A percentile compares a stretch with the other conserved stretches of the same genome.
phyloP scores from a whole-genome alignment of 2,113 vertebrate species.

The Perccottus glenii region DNA sequence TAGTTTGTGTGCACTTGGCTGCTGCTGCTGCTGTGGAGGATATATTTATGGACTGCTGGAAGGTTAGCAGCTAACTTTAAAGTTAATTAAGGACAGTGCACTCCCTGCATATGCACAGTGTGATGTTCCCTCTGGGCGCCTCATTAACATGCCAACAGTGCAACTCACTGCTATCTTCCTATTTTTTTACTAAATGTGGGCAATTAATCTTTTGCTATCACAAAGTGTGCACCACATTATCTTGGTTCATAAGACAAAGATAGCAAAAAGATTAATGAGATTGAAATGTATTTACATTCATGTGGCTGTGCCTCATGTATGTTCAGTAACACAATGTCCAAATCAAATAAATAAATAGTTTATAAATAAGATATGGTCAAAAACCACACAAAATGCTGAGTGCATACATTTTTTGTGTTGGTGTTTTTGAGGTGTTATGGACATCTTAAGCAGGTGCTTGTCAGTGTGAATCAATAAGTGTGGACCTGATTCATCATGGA shows the following conservation, averaged over 20 bases:
- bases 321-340: too few species aligned
- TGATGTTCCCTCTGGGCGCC: conserved; percentile 31
- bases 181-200: conserved; percentile 8
- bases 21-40: conserved; percentile 18
- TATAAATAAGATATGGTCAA: too few species aligned
- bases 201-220: conserved; percentile 15
- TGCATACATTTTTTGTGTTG: too few species aligned
- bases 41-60: conserved; percentile 14
- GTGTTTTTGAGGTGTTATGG: too few species aligned
- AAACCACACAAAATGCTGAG: too few species aligned
- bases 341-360: too few species aligned
- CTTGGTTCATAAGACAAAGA: not conserved
- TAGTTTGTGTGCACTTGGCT: not conserved
- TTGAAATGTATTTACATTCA: too few species aligned
- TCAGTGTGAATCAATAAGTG: too few species aligned
- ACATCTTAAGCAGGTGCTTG: too few species aligned
- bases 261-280: not conserved
- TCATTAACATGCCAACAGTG: conserved; percentile 53
- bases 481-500: too few species aligned
- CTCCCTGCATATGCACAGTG: conserved; percentile 7
- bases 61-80: conserved; percentile 41
- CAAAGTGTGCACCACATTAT: conserved; percentile 23
- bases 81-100: conserved; percentile 46
- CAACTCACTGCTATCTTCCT: conserved; percentile 24
- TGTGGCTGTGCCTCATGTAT: too few species aligned